These are phyloP conservation scores for Syngnathus scovelli DNA, from an alignment of 2,113 vertebrate species.

Conservation along the genomic window DNA sequence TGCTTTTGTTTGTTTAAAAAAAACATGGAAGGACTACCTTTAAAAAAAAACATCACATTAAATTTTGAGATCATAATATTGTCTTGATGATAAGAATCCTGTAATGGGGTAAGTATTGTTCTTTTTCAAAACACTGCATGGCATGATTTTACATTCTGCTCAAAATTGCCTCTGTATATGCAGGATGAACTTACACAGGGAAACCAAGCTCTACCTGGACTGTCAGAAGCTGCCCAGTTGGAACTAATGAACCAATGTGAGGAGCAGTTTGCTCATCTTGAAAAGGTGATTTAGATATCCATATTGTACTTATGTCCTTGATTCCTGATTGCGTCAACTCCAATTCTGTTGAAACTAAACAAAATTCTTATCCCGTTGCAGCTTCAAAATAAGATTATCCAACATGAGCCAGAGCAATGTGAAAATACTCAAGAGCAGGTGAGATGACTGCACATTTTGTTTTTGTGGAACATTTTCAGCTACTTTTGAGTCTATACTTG, in stretches of 20 bases:
- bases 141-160: not conserved
- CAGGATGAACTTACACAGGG: constrained; percentile 32
- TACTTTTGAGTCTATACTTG: not conserved
- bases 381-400: constrained; percentile 67
- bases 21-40: no score
- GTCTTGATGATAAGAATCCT: no score
- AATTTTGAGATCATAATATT: no score
- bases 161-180: not conserved
- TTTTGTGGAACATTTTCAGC: not conserved
- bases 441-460: constrained; percentile 9
- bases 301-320: not conserved
- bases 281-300: constrained; percentile 40
- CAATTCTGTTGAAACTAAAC: not conserved
- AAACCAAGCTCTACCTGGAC: not conserved
- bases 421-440: constrained; percentile 61
- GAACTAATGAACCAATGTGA: constrained; percentile 63
- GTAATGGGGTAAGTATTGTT: not conserved
- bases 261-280: constrained; percentile 62
- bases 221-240: constrained; percentile 43
- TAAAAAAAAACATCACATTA: no score
- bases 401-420: constrained; percentile 48
- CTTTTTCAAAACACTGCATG: not conserved
- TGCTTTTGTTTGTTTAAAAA: no score
- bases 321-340: no score
- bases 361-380: constrained; percentile 44